A percentile compares a stretch with the other conserved stretches of the same genome.
These are phyloP conservation scores for Hippocampus comes DNA, from an alignment of 2,113 vertebrate genomes.

Conservation along the genomic window DNA sequence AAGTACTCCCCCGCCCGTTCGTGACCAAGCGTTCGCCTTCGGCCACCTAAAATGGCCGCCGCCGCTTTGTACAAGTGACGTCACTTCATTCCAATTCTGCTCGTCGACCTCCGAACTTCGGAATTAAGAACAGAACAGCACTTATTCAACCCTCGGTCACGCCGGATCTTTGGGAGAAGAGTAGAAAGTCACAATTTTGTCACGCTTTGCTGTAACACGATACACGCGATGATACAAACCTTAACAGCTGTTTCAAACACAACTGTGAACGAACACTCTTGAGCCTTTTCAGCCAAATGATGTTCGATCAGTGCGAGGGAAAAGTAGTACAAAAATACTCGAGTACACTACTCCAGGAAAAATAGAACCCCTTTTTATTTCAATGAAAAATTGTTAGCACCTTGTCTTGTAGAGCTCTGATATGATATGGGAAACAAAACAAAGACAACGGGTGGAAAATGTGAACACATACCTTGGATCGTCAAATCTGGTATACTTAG, in stretches of 20 bases:
- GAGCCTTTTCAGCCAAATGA: too few relatives aligned
- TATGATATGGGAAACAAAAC: constrained; percentile 49
- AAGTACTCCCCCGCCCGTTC: constrained; percentile 4
- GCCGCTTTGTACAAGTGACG: background rate
- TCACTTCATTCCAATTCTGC: too few relatives aligned
- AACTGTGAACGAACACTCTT: too few relatives aligned
- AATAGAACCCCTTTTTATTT: constrained; percentile 62
- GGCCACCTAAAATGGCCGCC: constrained; percentile 66
- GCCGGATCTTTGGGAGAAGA: too few relatives aligned
- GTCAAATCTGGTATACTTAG: constrained; percentile 50
- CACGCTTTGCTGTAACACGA: too few relatives aligned
- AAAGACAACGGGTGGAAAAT: constrained; percentile 46
- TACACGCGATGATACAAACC: too few relatives aligned
- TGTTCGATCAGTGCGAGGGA: too few relatives aligned
- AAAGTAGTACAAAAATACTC: constrained; percentile 6
- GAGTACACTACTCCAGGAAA: constrained; percentile 5
- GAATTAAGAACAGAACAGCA: too few relatives aligned
- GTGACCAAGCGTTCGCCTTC: constrained; percentile 6
- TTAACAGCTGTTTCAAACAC: too few relatives aligned
- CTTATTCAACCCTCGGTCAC: too few relatives aligned
- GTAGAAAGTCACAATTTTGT: too few relatives aligned
- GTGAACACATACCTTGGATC: constrained; percentile 61
- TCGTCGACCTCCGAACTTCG: too few relatives aligned
- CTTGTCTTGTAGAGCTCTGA: constrained; percentile 42
- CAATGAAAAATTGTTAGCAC: constrained; percentile 49